A percentile compares a stretch with the other conserved stretches of the same genome.
Conservation (phyloP, 2,113 vertebrate species). For the Lepisosteus osseus region DNA sequence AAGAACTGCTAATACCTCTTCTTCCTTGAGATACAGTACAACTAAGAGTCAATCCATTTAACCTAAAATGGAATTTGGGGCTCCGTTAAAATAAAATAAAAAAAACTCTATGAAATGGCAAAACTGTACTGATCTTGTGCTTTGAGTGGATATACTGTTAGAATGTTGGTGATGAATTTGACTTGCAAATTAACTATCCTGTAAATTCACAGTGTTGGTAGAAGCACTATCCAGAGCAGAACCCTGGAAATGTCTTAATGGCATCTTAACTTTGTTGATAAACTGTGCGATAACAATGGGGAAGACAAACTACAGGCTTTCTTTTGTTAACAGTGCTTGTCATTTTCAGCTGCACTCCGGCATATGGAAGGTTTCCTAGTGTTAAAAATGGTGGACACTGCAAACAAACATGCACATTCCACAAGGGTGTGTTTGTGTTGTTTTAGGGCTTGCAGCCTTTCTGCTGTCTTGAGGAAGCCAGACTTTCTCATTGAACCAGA, state of each 20-base stretch:
- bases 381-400: conserved; percentile 11
- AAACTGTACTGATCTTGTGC: no score
- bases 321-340: background rate
- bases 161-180: background rate
- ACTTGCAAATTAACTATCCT: no score
- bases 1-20: background rate
- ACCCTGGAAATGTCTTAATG: no score
- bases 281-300: no score
- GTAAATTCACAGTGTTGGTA: no score
- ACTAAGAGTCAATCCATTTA: background rate
- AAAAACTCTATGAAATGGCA: no score
- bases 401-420: conserved; percentile 47
- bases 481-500: conserved; percentile 1
- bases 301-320: background rate
- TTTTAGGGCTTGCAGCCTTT: conserved; percentile 8
- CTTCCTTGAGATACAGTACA: background rate
- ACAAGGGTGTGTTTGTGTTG: conserved; percentile 43
- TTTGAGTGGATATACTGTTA: background rate
- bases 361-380: background rate
- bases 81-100: background rate
- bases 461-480: conserved; percentile 9
- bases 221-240: no score
- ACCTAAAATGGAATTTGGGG: no score
- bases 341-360: background rate
- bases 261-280: no score